phyloP scores from a whole-genome alignment of 2,888 invertebrate species.

The Nebria salina region DNA sequence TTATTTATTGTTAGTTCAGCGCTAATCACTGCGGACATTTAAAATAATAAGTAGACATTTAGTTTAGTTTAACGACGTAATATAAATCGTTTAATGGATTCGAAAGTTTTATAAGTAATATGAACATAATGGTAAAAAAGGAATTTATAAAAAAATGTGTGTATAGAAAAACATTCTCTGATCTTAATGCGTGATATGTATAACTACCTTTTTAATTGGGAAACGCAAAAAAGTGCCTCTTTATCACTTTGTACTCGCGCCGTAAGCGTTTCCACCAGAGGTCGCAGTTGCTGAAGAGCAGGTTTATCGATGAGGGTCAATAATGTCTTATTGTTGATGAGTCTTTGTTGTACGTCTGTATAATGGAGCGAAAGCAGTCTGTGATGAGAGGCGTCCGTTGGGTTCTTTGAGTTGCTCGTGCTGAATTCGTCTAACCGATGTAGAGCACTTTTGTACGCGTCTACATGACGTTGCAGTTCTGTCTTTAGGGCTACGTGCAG shows the following conservation, averaged over 20 bases:
- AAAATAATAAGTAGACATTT: no score
- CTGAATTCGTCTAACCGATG: constrained; percentile 83
- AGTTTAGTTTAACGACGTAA: no score
- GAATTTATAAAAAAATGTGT: not conserved
- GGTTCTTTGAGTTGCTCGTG: constrained; percentile 66
- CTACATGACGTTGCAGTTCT: constrained; percentile 84
- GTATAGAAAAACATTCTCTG: not conserved
- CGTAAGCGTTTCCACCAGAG: constrained; percentile 75
- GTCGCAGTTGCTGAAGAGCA: constrained; percentile 77
- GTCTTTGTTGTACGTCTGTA: constrained; percentile 86
- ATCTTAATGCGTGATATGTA: not conserved
- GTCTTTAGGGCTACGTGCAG: constrained; percentile 84
- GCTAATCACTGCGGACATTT: no score
- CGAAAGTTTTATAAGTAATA: no score
- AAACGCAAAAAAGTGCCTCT: constrained; percentile 80
- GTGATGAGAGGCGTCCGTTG: constrained; percentile 89
- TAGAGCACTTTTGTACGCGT: constrained; percentile 86
- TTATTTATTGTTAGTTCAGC: no score
- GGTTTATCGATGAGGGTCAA: constrained; percentile 86
- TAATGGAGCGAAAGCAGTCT: constrained; percentile 84
- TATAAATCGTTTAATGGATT: no score
- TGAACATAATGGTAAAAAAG: not conserved
- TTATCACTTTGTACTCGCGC: constrained; percentile 91
- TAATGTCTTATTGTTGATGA: constrained; percentile 91
- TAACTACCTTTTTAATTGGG: constrained; percentile 68